A percentile compares a stretch with the other conserved stretches of the same genome.
phyloP scores from a whole-genome alignment of 2,888 invertebrate genomes.

The Galerucella nymphaeae region DNA sequence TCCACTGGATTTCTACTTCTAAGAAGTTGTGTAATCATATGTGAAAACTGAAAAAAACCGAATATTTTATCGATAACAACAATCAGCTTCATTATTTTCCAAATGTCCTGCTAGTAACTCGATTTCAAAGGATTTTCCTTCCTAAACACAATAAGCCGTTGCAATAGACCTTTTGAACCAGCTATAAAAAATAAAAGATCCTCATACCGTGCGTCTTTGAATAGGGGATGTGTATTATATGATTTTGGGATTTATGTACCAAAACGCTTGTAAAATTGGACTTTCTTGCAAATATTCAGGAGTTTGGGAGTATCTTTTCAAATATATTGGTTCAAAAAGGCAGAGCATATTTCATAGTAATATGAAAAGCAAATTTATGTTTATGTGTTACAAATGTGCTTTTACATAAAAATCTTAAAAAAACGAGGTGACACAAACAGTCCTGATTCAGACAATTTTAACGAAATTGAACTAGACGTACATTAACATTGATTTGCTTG shows the following conservation, averaged over 20 bases:
- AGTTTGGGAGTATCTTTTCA: conserved; percentile 15
- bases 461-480: too few relatives aligned
- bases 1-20: too few relatives aligned
- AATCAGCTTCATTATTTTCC: conserved; percentile 22
- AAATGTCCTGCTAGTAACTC: conserved; percentile 21
- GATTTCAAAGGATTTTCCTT: conserved; percentile 16
- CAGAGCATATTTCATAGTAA: conserved; percentile 24
- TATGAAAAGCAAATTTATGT: conserved; percentile 11
- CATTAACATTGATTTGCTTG: too few relatives aligned
- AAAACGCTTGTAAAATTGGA: conserved; percentile 33
- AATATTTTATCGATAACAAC: conserved; percentile 19
- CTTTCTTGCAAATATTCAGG: conserved; percentile 29
- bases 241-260: conserved; percentile 34
- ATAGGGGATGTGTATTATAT: conserved; percentile 30
- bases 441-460: too few relatives aligned
- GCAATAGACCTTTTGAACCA: conserved; percentile 24
- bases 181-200: conserved; percentile 31
- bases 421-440: too few relatives aligned
- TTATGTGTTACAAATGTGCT: not conserved
- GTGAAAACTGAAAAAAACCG: not conserved
- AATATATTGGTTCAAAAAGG: conserved; percentile 18
- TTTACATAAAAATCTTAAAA: not conserved
- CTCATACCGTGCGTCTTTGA: conserved; percentile 32
- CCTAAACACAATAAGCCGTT: conserved; percentile 23
- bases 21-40: not conserved